Evolutionary conservation across 1,140 invertebrate genomes (phyloP).

Genomic region (Bombus waltoni): DNA sequence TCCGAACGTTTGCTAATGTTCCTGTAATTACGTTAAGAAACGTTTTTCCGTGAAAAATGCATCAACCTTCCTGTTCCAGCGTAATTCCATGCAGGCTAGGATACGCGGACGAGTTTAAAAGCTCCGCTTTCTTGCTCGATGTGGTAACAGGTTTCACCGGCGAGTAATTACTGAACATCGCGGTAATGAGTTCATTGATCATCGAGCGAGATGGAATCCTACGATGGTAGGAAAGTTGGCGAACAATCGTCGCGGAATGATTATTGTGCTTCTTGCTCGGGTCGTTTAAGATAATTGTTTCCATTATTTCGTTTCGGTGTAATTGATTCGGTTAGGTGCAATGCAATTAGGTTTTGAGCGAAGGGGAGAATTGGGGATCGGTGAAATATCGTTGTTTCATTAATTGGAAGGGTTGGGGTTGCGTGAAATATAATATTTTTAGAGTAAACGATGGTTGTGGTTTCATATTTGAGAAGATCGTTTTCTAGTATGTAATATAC

Average conservation of each 20-base stretch:
- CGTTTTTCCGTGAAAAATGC: not conserved
- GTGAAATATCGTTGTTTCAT: not conserved
- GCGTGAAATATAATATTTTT: not conserved
- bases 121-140: not conserved
- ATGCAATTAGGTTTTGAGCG: not conserved
- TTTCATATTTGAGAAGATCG: too few relatives aligned
- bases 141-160: conserved; percentile 13
- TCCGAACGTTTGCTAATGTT: conserved; percentile 20
- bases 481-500: too few relatives aligned
- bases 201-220: not conserved
- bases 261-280: not conserved
- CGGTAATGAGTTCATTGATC: conserved; percentile 12
- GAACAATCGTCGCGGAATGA: not conserved
- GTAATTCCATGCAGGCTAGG: not conserved
- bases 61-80: too few relatives aligned
- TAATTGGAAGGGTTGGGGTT: not conserved
- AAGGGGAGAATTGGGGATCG: not conserved
- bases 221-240: not conserved
- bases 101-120: not conserved
- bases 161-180: not conserved
- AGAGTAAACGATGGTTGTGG: too few relatives aligned
- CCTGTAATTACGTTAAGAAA: conserved; percentile 19
- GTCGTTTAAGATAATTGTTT: conserved; percentile 1
- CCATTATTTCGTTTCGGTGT: conserved; percentile 6
- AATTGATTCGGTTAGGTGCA: not conserved